These are phyloP conservation scores for Cybosia mesomella DNA, from an alignment of 2,888 invertebrate genomes.

Conservation along the genomic window DNA sequence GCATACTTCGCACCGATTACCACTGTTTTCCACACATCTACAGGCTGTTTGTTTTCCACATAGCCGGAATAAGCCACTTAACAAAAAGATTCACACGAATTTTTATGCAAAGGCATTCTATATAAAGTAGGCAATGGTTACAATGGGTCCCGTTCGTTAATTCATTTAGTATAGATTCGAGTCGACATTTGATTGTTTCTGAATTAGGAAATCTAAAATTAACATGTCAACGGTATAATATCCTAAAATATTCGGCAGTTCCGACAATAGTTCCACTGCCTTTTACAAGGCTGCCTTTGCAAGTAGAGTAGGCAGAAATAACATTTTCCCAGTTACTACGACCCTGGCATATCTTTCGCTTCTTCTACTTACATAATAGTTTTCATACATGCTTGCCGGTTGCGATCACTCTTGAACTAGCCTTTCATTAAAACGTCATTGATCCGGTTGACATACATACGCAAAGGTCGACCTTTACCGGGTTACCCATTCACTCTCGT, in stretches of 20 bases:
- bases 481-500: background rate
- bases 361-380: background rate
- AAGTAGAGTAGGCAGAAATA: background rate
- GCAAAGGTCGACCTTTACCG: too few species aligned
- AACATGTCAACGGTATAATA: slow-evolving; percentile 41
- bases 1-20: background rate
- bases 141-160: slow-evolving; percentile 40
- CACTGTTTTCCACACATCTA: too few species aligned
- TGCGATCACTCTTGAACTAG: too few species aligned
- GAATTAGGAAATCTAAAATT: slow-evolving; percentile 39
- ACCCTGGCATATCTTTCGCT: background rate
- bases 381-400: too few species aligned
- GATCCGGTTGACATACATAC: background rate
- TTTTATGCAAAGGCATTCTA: background rate
- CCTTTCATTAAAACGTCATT: background rate
- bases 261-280: background rate
- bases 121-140: slow-evolving; percentile 9
- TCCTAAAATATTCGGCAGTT: background rate
- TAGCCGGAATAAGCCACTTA: background rate
- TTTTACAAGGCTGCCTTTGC: background rate
- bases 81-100: background rate
- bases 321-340: background rate
- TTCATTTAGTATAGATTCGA: slow-evolving; percentile 43
- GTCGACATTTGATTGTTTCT: slow-evolving; percentile 44
- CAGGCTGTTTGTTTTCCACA: background rate